These are phyloP conservation scores for Diprion similis DNA, from an alignment of 1,140 invertebrate genomes.

Conservation along the genomic window DNA sequence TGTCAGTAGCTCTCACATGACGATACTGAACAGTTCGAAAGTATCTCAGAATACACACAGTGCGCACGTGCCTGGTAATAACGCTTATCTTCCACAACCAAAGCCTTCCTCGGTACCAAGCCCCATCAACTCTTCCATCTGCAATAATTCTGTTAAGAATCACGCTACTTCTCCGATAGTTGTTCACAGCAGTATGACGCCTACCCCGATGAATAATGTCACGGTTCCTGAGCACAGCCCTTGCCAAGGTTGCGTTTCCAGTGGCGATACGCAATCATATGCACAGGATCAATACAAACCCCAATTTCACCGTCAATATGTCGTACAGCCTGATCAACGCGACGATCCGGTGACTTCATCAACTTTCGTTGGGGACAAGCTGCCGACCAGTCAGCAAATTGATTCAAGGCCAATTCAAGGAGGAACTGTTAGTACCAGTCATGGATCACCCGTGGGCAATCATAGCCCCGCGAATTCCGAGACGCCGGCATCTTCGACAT, in stretches of 20 bases:
- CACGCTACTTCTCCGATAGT: constrained; percentile 55
- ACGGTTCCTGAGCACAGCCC: constrained; percentile 48
- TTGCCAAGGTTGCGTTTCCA: constrained; percentile 49
- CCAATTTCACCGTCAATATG: constrained; percentile 48
- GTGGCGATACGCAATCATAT: constrained; percentile 46
- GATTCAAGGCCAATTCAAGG: constrained; percentile 76
- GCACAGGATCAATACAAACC: constrained; percentile 51
- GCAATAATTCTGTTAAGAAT: constrained; percentile 48
- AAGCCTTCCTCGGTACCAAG: constrained; percentile 55
- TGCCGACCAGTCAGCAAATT: constrained; percentile 45
- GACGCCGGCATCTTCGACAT: constrained; percentile 46
- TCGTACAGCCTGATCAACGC: constrained; percentile 60
- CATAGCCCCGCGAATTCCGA: constrained; percentile 57
- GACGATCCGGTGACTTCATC: constrained; percentile 77
- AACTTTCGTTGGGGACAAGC: constrained; percentile 68
- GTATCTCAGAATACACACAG: constrained; percentile 39
- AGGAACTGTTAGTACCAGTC: constrained; percentile 77
- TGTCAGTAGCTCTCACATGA: constrained; percentile 54
- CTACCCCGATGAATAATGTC: constrained; percentile 42
- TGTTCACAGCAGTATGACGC: constrained; percentile 57
- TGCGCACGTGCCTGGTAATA: constrained; percentile 23
- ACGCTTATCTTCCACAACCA: constrained; percentile 53
- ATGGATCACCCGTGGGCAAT: constrained; percentile 70
- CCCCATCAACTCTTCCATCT: constrained; percentile 46
- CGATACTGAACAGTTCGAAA: constrained; percentile 52